These are phyloP conservation scores for Octonoba sinensis DNA, from an alignment of 2,888 invertebrate species.

Conservation along the genomic window DNA sequence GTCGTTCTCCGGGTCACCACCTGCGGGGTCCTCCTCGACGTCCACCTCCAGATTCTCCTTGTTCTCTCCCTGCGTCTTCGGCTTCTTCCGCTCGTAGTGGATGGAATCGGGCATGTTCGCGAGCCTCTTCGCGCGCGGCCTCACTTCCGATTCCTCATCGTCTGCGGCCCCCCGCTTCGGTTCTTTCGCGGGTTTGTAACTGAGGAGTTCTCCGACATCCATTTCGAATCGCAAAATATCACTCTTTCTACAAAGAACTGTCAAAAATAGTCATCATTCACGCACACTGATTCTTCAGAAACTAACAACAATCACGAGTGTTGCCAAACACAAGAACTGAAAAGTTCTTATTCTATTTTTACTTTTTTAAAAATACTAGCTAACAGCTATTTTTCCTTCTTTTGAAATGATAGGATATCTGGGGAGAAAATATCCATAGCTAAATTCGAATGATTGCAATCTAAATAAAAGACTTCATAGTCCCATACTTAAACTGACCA, in stretches of 20 bases:
- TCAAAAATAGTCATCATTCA: not conserved
- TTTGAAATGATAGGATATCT: too few relatives aligned
- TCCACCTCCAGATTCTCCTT: slow-evolving; percentile 50
- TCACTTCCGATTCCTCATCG: slow-evolving; percentile 61
- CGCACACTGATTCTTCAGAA: too few relatives aligned
- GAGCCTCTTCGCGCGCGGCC: slow-evolving; percentile 62
- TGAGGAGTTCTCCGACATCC: slow-evolving; percentile 67
- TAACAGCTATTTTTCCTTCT: too few relatives aligned
- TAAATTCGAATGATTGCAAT: too few relatives aligned
- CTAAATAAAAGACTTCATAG: too few relatives aligned
- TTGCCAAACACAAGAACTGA: too few relatives aligned
- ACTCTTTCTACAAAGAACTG: not conserved
- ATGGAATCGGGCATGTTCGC: slow-evolving; percentile 62
- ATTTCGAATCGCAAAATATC: slow-evolving; percentile 33
- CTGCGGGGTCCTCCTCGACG: slow-evolving; percentile 33
- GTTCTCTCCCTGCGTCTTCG: slow-evolving; percentile 38
- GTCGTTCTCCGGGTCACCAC: slow-evolving; percentile 72
- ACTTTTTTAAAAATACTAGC: too few relatives aligned
- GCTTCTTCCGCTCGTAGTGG: slow-evolving; percentile 33
- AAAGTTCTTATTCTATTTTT: too few relatives aligned
- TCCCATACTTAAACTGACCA: too few relatives aligned
- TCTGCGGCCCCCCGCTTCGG: slow-evolving; percentile 77
- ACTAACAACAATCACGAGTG: too few relatives aligned
- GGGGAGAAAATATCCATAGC: too few relatives aligned
- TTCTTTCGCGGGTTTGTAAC: slow-evolving; percentile 71